Evolutionary conservation across 2,113 vertebrate genomes (phyloP), one percentile per base, ranked within the genome.

Genomic region (Lota lota): DNA sequence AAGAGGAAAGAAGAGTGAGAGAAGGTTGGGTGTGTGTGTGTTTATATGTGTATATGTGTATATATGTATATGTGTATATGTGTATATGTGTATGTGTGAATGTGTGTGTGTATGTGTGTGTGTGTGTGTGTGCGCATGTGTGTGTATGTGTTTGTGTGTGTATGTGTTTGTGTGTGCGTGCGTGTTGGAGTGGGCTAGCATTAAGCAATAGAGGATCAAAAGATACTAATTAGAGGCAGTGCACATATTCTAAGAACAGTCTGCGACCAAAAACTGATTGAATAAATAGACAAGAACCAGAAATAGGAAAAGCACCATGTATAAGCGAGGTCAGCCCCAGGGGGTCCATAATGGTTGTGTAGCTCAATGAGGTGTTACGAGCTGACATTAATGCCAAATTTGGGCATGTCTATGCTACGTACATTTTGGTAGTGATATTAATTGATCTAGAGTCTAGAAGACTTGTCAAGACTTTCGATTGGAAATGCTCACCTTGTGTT

Each of bases 401-500:
- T 57, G 68, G 80, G 8, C 60, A 19, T 18, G 8, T 62, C 12
- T 40, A 18, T 7, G 14, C 17, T 4, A 17, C 53, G 53, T 56
- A 7, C 53, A 56, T 56, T 56, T 14, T n/a, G 5, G 16, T 3
- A 56, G n/a, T 18, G n/a, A 56, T 14, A 56, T 16, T 14, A 47
- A 56, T 3, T 53, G 51, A 53, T 53, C 3, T 53, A 3, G 17
- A 2, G 5, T n/a, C 40, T 47, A 47, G 40, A 47, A 12, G 40
- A 47, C 1, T 14, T 64, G 2, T 17, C 6, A 47, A 12, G 40
- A 47, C 1, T 14, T 64, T 14, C 28, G 18, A 18, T 40, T 22
- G 22, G 6, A 69, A 22, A 51, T 11, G 36, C 83, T 5, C 91
- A 97, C 96, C 93, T 93, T 94, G 76, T 53, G 66, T 74, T 57